Evolutionary conservation across 2,113 vertebrate species (phyloP).

Genomic region (Mugil cephalus): DNA sequence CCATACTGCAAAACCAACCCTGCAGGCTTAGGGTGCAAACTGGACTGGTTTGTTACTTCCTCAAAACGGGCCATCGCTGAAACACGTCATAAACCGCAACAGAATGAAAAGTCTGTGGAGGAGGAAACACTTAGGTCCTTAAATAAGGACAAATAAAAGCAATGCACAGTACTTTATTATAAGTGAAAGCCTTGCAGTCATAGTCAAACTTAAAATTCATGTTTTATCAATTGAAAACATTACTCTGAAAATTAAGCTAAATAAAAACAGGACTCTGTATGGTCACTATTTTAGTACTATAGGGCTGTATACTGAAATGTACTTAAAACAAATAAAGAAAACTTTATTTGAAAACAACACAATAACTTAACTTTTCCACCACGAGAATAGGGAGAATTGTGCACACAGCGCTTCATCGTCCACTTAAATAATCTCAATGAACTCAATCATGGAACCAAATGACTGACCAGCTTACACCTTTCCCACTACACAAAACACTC

Average conservation of each 20-base stretch:
- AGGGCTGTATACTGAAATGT: too few relatives aligned
- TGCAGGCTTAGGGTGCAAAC: slow-evolving; percentile 84
- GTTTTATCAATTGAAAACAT: too few relatives aligned
- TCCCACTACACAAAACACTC: background rate
- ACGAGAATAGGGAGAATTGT: slow-evolving; percentile 34
- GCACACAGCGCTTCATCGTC: background rate
- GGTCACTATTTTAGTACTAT: too few relatives aligned
- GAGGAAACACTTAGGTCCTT: background rate
- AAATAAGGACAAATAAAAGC: too few relatives aligned
- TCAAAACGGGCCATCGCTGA: slow-evolving; percentile 80
- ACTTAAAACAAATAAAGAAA: too few relatives aligned
- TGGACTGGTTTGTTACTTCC: slow-evolving; percentile 80
- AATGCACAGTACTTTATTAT: too few relatives aligned
- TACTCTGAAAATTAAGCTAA: too few relatives aligned
- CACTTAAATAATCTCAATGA: slow-evolving; percentile 25
- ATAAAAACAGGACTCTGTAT: too few relatives aligned
- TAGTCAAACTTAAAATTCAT: too few relatives aligned
- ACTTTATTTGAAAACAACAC: background rate
- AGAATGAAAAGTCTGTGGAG: background rate
- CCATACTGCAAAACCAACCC: slow-evolving; percentile 91
- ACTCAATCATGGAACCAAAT: background rate
- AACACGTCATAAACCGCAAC: slow-evolving; percentile 13
- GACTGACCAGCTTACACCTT: background rate
- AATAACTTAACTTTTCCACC: background rate
- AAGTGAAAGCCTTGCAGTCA: too few relatives aligned